Percentiles rank a stretch among this genome's conserved stretches.
Evolutionary conservation across 1,140 invertebrate genomes (phyloP).

Genomic region (Metopolophium dirhodum): DNA sequence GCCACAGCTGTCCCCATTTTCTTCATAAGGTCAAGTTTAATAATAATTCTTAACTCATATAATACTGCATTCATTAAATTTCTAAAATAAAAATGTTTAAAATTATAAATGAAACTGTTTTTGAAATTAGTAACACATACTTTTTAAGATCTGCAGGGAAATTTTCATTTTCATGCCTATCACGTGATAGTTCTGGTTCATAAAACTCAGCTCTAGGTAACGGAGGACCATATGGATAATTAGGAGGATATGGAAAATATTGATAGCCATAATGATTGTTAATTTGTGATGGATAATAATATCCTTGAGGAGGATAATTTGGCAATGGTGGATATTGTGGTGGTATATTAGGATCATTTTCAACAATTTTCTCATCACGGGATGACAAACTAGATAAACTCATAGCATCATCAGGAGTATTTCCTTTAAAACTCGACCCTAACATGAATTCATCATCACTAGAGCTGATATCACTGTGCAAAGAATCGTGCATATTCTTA

Average conservation of each 20-base stretch:
- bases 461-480: slow-evolving; percentile 78
- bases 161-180: slow-evolving; percentile 47
- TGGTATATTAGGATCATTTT: slow-evolving; percentile 62
- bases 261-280: slow-evolving; percentile 55
- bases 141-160: slow-evolving; percentile 25
- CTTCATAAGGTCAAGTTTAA: slow-evolving; percentile 93
- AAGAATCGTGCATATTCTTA: slow-evolving; percentile 63
- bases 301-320: slow-evolving; percentile 53
- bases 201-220: slow-evolving; percentile 27
- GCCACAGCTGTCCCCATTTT: slow-evolving; percentile 95
- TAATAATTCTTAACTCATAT: slow-evolving; percentile 86
- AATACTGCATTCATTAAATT: slow-evolving; percentile 80
- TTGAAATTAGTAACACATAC: background rate
- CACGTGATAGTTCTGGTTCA: slow-evolving; percentile 45
- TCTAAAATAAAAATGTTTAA: slow-evolving; percentile 64
- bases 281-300: slow-evolving; percentile 23
- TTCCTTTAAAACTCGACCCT: slow-evolving; percentile 61
- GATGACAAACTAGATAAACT: slow-evolving; percentile 89
- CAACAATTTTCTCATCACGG: slow-evolving; percentile 83
- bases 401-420: slow-evolving; percentile 71
- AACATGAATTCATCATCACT: slow-evolving; percentile 77
- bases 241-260: slow-evolving; percentile 42
- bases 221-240: slow-evolving; percentile 42
- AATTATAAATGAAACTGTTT: background rate
- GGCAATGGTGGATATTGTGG: slow-evolving; percentile 55